Evolutionary conservation across 35 echinoderm and acorn worm species (phyloP).

Genomic region (Stichopus chloronotus): DNA sequence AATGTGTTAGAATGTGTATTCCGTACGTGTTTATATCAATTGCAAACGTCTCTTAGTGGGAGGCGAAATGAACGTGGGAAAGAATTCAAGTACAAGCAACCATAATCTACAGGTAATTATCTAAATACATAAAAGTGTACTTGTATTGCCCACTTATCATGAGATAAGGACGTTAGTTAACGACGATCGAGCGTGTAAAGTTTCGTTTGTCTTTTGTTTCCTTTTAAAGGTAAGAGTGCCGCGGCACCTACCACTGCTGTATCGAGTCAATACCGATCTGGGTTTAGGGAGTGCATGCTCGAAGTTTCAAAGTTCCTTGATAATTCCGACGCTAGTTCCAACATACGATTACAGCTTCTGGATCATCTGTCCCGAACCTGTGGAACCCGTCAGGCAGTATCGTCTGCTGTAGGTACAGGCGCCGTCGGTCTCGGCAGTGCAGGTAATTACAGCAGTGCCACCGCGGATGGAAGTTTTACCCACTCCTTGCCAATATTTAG

Average conservation of each 20-base stretch:
- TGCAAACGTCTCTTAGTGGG: neutral
- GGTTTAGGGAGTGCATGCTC: slow-evolving; percentile 78
- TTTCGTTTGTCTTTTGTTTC: slow-evolving; percentile 17
- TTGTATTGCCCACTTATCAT: slow-evolving; percentile 35
- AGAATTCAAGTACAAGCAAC: neutral
- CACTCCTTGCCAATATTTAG: slow-evolving; percentile 35
- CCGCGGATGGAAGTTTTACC: neutral
- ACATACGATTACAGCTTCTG: slow-evolving; percentile 9
- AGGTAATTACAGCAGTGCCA: neutral
- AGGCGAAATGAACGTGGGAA: slow-evolving; percentile 30
- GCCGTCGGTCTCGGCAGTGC: neutral
- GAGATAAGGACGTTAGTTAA: slow-evolving; percentile 29
- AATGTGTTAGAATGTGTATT: neutral
- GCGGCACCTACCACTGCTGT: slow-evolving; percentile 34
- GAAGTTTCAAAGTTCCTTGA: slow-evolving; percentile 76
- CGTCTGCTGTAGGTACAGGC: slow-evolving; percentile 5
- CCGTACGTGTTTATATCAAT: neutral
- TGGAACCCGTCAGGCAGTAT: neutral
- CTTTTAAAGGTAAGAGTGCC: slow-evolving; percentile 24
- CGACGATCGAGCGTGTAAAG: slow-evolving; percentile 27
- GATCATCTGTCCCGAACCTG: slow-evolving; percentile 46
- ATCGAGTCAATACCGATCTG: slow-evolving; percentile 75
- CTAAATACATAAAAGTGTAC: slow-evolving; percentile 13
- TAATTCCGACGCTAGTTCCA: neutral
- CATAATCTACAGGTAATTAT: slow-evolving; percentile 38